Base-by-base conservation (phyloP, 2,113 vertebrate species). In the Hydropotes inermis region DNA sequence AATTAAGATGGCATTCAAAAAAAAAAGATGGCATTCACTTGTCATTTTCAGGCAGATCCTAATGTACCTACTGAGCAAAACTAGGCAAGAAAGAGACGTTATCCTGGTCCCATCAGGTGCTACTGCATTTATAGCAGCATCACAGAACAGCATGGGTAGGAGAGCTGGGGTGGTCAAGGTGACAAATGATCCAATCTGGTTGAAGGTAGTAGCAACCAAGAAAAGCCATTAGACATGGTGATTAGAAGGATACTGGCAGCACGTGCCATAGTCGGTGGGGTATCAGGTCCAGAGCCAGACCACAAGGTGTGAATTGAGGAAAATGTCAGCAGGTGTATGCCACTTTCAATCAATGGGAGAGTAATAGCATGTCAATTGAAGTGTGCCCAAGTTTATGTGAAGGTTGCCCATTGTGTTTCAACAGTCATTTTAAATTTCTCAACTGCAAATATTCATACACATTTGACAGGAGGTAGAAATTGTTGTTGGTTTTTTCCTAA, bases 401-500 rank as follows among this genome's bases (percentile, higher is more conserved):
- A 89, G 92, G 39, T 58, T 83, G 50, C 86, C 95, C 27, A 16
- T 79, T 88, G 87, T 86, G 61, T 91, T 60, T 91, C 61, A 23
- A 19, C n/a, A 55, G 87, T 93, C 96, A 93, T 60, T 95, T 91
- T 36, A 19, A 87, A 95, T 94, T 89, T 86, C 78, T 92, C n/a
- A 87, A 52, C 50, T 0, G 4, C 52, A 84, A n/a, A 86, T 91
- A 95, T 95, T 30, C 84, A 60, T 55, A 57, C 14, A 74, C 55
- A 19, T 91, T 76, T 89, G 96, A 91, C 57, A 3, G 84, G 43
- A 83, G n/a, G 93, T 87, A 85, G 96, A 97, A 96, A 96, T 28
- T 45, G 67, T 7, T 78, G 54, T 64, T 45, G 1, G 0, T 79
- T 39, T 8, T 15, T 23, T 87, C 70, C 58, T 87, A 39, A 91